Evolutionary conservation across 2,888 invertebrate species (phyloP), one percentile per base, ranked within the genome.

Genomic region (Tenthredo amoena): DNA sequence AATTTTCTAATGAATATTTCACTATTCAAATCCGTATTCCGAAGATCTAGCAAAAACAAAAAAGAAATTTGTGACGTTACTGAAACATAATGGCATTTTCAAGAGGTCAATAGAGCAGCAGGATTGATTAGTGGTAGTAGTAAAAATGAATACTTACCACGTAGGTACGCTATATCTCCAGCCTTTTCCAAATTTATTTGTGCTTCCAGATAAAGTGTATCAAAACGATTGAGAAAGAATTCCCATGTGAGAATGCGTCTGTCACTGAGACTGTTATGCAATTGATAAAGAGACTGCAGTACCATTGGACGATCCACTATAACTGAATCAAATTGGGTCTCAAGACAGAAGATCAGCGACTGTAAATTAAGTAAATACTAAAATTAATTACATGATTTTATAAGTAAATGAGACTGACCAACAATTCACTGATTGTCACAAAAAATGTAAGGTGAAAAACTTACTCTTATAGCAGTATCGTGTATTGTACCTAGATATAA

Each of bases 311-410:
- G 96, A 94, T 99, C 99, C 86, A 98, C 97, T 86, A 99, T 98
- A 87, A 99, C 99, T 86, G 98, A 96, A 95, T 99, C 99, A 94
- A 99, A 99, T 94, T 99, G 99, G 0, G 98, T 97, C 95, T 99
- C 99, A 94, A 99, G 94, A 93, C 99, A 99, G 95, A 97, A 96
- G 84, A 98, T 96, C 87, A 99, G 95, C 85, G 98, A 96, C 97
- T 98, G 94, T 65, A 92, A 93, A 26, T 37, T 7, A 62, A 21
- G 47, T 21, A 37, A 10, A 18, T 37, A 21, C 40, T 15, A 47
- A 79, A 79, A 62, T 40, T n/a, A 79, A 72, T 40, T 77, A 55
- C 82, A 79, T 43, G 3, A 43, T 43, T 47, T 47, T 47, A 3
- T 47, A 12, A 71, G 18, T 74, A 74, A 21, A 55, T 2, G 79